These are phyloP conservation scores for Ephialtes manifestator DNA, from an alignment of 2,888 invertebrate genomes.

Conservation along the genomic window DNA sequence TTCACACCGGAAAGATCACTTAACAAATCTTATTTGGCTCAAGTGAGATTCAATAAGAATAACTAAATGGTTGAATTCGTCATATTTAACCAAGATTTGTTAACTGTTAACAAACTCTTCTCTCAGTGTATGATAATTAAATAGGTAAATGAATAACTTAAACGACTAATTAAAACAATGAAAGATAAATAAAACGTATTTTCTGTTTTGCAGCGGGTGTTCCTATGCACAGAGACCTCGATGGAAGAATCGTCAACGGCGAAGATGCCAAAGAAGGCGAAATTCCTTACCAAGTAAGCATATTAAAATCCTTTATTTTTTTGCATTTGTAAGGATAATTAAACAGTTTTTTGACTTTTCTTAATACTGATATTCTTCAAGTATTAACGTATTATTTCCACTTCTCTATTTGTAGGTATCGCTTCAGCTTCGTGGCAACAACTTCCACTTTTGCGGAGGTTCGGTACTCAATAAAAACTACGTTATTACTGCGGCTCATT, in stretches of 20 bases:
- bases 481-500: conserved; percentile 79
- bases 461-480: conserved; percentile 72
- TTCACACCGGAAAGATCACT: too few species aligned
- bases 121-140: too few species aligned
- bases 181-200: not conserved
- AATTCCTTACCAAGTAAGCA: conserved; percentile 79
- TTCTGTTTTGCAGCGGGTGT: conserved; percentile 47
- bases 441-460: conserved; percentile 77
- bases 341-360: not conserved
- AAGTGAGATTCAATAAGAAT: too few species aligned
- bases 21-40: too few species aligned
- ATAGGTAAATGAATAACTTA: not conserved
- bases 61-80: too few species aligned
- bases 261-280: conserved; percentile 75
- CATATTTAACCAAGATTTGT: too few species aligned
- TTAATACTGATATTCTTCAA: too few species aligned
- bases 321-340: not conserved
- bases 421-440: conserved; percentile 56
- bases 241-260: conserved; percentile 72
- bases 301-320: not conserved
- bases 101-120: too few species aligned
- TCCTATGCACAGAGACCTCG: conserved; percentile 37
- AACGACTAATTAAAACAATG: not conserved
- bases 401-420: conserved; percentile 71
- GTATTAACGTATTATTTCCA: conserved; percentile 9